Conservation (phyloP, 2,888 invertebrate genomes). For the Drosophila limbata region DNA sequence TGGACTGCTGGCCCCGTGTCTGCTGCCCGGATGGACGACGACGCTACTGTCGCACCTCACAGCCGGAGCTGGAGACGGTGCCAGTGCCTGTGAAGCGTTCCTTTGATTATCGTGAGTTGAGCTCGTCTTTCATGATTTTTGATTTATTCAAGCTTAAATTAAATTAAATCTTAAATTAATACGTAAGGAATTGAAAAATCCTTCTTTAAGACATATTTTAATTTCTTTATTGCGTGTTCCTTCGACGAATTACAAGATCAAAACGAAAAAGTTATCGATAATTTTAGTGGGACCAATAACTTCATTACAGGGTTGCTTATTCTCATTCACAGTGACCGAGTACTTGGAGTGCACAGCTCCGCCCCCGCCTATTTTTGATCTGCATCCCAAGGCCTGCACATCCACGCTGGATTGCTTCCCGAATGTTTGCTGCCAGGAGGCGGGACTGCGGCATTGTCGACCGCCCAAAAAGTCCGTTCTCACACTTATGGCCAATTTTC, state of each 20-base stretch:
- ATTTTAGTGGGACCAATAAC: no score
- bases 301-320: no score
- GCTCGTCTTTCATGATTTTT: neutral
- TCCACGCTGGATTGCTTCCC: slow-evolving; percentile 92
- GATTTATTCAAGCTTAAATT: no score
- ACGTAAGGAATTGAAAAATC: no score
- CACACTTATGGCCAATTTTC: slow-evolving; percentile 87
- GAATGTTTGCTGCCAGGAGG: slow-evolving; percentile 92
- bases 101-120: slow-evolving; percentile 88
- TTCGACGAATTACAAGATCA: no score
- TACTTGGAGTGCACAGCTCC: slow-evolving; percentile 91
- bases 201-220: no score
- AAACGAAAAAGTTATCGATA: no score
- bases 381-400: slow-evolving; percentile 90
- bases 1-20: slow-evolving; percentile 91
- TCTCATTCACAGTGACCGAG: slow-evolving; percentile 86
- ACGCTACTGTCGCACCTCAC: slow-evolving; percentile 90
- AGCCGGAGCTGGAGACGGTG: slow-evolving; percentile 87
- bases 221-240: no score
- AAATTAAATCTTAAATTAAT: no score
- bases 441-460: slow-evolving; percentile 89
- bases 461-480: slow-evolving; percentile 91
- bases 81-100: slow-evolving; percentile 88
- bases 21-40: slow-evolving; percentile 90
- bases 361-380: slow-evolving; percentile 89